phyloP scores from a whole-genome alignment of 1,140 invertebrate species.

The Drosophila parabipectinata region DNA sequence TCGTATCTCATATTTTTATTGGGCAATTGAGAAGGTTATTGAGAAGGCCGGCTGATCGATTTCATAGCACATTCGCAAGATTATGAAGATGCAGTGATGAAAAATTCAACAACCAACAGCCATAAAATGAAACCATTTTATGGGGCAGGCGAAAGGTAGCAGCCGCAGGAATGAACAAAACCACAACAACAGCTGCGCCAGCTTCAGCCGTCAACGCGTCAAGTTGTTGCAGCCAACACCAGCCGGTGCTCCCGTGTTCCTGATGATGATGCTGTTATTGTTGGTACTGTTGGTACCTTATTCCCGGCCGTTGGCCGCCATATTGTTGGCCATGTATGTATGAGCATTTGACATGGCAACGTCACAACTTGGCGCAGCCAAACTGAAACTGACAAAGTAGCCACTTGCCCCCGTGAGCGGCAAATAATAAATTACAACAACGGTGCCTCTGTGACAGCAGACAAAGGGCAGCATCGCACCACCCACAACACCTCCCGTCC shows the following conservation, averaged over 20 bases:
- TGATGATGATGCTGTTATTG: not conserved
- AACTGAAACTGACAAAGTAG: conserved; percentile 32
- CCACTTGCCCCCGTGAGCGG: conserved; percentile 61
- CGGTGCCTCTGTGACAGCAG: conserved; percentile 58
- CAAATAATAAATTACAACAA: conserved; percentile 74
- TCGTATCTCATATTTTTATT: conserved; percentile 55
- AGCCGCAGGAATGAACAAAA: conserved; percentile 26
- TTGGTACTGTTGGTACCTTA: not conserved
- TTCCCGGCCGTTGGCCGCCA: conserved; percentile 3
- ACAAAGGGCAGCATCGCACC: conserved; percentile 38
- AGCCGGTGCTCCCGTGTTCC: conserved; percentile 16
- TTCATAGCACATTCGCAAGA: conserved; percentile 36
- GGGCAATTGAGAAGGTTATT: conserved; percentile 47
- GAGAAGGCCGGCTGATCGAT: conserved; percentile 61
- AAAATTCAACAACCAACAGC: conserved; percentile 42
- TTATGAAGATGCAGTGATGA: conserved; percentile 8
- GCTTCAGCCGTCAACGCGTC: conserved; percentile 41
- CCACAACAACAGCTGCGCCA: conserved; percentile 36
- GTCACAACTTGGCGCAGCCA: conserved; percentile 53
- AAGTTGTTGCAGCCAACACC: conserved; percentile 67
- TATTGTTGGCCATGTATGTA: conserved; percentile 35
- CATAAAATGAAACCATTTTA: conserved; percentile 65
- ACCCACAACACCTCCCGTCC: conserved; percentile 2
- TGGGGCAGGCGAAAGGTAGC: conserved; percentile 20
- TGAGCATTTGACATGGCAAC: conserved; percentile 66